A percentile compares a stretch with the other conserved stretches of the same genome.
Conservation (phyloP, 2,888 invertebrate genomes). For the Diadegma fenestrale region DNA sequence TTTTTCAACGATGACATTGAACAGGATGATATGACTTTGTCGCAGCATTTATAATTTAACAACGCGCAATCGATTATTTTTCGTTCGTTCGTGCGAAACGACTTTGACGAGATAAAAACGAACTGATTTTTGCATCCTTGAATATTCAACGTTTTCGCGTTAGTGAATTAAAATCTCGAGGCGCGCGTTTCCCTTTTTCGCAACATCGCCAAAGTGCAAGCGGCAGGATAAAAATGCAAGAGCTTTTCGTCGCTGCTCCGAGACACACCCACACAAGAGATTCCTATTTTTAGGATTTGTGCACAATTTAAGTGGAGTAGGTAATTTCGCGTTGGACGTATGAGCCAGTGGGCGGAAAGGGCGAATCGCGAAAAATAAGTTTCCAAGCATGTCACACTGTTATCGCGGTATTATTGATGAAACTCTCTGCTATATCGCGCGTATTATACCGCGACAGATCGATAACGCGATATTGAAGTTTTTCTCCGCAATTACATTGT, state of each 20-base stretch:
- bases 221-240: conserved; percentile 16
- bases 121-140: neutral
- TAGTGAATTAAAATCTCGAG: neutral
- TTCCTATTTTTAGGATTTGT: conserved; percentile 50
- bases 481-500: neutral
- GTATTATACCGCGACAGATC: conserved; percentile 33
- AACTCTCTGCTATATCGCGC: conserved; percentile 32
- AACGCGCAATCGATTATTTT: neutral
- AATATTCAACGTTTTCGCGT: neutral
- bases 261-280: conserved; percentile 35
- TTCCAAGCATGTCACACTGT: conserved; percentile 59
- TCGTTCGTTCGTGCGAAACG: too few species aligned
- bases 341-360: conserved; percentile 51
- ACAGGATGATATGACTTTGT: neutral
- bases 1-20: neutral
- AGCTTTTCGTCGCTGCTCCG: conserved; percentile 32
- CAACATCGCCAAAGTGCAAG: neutral
- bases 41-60: neutral
- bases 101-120: too few species aligned
- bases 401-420: conserved; percentile 54
- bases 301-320: conserved; percentile 51
- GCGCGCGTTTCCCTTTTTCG: neutral
- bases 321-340: conserved; percentile 47
- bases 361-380: conserved; percentile 58
- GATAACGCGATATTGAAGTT: conserved; percentile 40